These are phyloP conservation scores for Drosophila phalerata DNA, from an alignment of 2,888 invertebrate genomes.

Conservation along the genomic window DNA sequence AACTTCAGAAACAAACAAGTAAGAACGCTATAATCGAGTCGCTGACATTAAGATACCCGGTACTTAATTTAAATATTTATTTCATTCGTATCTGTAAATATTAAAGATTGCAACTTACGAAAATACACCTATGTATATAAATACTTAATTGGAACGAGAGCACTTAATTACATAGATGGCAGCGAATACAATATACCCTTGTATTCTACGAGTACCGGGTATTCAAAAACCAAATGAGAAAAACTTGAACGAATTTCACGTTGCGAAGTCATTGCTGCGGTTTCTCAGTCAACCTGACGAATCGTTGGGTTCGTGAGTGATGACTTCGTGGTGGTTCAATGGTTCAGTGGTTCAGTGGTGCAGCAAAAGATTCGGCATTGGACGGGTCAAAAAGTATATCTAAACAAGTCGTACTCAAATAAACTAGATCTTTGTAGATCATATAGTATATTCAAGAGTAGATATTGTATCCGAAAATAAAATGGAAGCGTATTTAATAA, in stretches of 20 bases:
- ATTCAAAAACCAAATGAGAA: neutral
- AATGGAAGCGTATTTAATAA: no score
- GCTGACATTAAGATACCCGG: neutral
- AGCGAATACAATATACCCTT: neutral
- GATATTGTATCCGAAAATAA: no score
- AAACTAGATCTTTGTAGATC: neutral
- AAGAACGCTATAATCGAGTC: neutral
- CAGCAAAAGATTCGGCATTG: constrained; percentile 27
- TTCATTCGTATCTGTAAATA: neutral
- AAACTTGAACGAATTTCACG: constrained; percentile 46
- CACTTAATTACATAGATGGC: neutral
- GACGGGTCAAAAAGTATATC: constrained; percentile 1
- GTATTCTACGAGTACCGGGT: neutral
- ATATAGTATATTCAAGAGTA: no score
- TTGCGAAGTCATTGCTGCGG: constrained; percentile 53
- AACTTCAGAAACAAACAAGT: constrained; percentile 35
- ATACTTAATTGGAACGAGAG: no score
- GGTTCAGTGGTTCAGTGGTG: constrained; percentile 49
- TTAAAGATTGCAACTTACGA: no score
- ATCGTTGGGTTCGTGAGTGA: constrained; percentile 38
- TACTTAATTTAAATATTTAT: neutral
- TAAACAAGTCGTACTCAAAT: neutral
- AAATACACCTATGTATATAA: no score
- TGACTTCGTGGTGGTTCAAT: constrained; percentile 55
- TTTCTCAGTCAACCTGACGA: constrained; percentile 23